phyloP scores from a whole-genome alignment of 2,888 invertebrate species.

The Exocentrus adspersus region DNA sequence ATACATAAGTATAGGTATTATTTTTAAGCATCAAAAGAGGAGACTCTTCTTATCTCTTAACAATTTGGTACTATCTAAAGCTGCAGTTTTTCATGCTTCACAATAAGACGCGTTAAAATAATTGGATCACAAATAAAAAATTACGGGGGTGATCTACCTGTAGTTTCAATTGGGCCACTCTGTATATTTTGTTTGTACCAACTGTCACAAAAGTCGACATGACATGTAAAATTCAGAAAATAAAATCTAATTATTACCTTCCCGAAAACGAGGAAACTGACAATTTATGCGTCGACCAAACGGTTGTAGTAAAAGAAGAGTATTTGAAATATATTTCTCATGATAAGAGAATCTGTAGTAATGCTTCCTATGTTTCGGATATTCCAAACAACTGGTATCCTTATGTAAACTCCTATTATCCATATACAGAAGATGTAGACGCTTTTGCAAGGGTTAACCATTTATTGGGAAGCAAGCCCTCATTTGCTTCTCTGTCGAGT shows the following conservation, averaged over 20 bases:
- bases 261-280: constrained; percentile 30
- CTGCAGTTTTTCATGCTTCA: too few relatives aligned
- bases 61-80: too few relatives aligned
- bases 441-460: constrained; percentile 59
- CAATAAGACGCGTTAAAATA: too few relatives aligned
- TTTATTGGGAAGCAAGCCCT: constrained; percentile 46
- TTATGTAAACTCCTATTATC: constrained; percentile 62
- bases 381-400: constrained; percentile 55
- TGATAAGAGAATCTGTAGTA: too few relatives aligned
- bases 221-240: constrained; percentile 22
- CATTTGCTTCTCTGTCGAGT: constrained; percentile 32
- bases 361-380: too few relatives aligned
- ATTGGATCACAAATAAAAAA: too few relatives aligned
- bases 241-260: constrained; percentile 41
- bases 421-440: constrained; percentile 62
- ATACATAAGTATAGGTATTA: too few relatives aligned
- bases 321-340: constrained; percentile 50
- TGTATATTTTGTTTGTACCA: too few relatives aligned
- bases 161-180: too few relatives aligned
- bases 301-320: constrained; percentile 53
- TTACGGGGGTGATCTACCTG: too few relatives aligned
- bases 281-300: constrained; percentile 51
- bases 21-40: too few relatives aligned
- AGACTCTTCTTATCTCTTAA: too few relatives aligned
- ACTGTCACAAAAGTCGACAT: not conserved